phyloP scores from a whole-genome alignment of 2,888 invertebrate genomes.

The Standfussiana lucernea region DNA sequence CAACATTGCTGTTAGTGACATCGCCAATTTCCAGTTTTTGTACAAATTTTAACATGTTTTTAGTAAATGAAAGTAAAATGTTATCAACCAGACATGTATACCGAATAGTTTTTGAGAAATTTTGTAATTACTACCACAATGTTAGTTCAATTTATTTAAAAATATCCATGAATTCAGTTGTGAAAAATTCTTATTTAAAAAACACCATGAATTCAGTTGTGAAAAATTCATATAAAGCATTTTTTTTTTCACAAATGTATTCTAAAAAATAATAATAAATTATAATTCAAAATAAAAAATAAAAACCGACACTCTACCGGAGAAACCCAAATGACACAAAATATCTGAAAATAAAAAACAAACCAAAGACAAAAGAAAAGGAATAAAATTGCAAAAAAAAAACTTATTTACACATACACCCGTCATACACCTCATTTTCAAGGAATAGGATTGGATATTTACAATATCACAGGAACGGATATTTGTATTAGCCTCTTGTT shows the following conservation, averaged over 20 bases:
- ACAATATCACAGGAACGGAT: conserved; percentile 15
- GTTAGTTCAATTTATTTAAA: conserved; percentile 76
- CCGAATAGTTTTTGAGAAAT: conserved; percentile 31
- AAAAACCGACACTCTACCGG: conserved; percentile 87
- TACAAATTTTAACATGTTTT: conserved; percentile 63
- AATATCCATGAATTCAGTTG: conserved; percentile 72
- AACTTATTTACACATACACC: conserved; percentile 59
- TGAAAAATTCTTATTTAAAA: conserved; percentile 65
- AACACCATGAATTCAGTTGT: conserved; percentile 73
- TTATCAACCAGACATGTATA: conserved; percentile 52
- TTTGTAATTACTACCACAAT: conserved; percentile 72
- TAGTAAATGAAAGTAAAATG: conserved; percentile 56
- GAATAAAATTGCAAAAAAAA: conserved; percentile 62
- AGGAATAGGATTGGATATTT: conserved; percentile 50
- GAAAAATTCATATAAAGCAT: conserved; percentile 48
- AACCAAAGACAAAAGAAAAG: conserved; percentile 73
- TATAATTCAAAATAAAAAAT: conserved; percentile 69
- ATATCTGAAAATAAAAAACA: conserved; percentile 82
- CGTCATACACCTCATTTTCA: conserved; percentile 38
- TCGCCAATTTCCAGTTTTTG: conserved; percentile 57
- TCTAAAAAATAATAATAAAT: conserved; percentile 68
- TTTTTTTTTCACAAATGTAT: conserved; percentile 73
- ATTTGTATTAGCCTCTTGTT: too few relatives aligned
- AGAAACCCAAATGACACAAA: conserved; percentile 87
- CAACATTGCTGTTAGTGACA: conserved; percentile 79